Conservation (phyloP, 2,797 vertebrate species). For the Hydrolagus colliei region DNA sequence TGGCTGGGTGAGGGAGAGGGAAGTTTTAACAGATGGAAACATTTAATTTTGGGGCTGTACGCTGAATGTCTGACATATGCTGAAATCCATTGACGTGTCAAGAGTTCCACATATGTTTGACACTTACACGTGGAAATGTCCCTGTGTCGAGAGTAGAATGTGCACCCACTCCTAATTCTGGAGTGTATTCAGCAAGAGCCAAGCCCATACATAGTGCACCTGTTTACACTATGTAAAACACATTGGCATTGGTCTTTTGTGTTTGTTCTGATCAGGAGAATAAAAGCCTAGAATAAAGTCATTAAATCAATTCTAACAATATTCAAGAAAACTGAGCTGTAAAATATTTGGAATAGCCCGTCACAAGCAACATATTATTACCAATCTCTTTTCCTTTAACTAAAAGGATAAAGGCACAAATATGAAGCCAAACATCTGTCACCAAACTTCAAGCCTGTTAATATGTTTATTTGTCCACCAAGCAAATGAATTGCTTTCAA, state of each 20-base stretch:
- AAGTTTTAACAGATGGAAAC: too few species aligned
- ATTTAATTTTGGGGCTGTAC: too few species aligned
- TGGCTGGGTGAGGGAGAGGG: too few species aligned
- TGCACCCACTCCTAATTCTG: too few species aligned
- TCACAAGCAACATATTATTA: slow-evolving; percentile 1
- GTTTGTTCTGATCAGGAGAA: background rate
- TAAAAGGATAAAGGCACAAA: slow-evolving; percentile 4
- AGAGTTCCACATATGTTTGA: too few species aligned
- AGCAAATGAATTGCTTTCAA: background rate
- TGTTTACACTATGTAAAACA: background rate
- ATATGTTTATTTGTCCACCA: slow-evolving; percentile 14
- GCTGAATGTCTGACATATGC: too few species aligned
- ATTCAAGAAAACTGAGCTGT: background rate
- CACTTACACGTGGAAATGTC: too few species aligned
- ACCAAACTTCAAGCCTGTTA: background rate
- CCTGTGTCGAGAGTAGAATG: too few species aligned
- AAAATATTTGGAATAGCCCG: background rate
- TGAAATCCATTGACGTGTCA: too few species aligned
- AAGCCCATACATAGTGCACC: background rate
- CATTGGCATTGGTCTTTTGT: background rate
- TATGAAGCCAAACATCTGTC: background rate
- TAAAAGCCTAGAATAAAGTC: background rate
- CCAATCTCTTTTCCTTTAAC: background rate
- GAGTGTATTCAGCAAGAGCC: too few species aligned
- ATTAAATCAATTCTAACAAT: background rate